Conservation (phyloP, 2,888 invertebrate species). For the Atherix ibis region DNA sequence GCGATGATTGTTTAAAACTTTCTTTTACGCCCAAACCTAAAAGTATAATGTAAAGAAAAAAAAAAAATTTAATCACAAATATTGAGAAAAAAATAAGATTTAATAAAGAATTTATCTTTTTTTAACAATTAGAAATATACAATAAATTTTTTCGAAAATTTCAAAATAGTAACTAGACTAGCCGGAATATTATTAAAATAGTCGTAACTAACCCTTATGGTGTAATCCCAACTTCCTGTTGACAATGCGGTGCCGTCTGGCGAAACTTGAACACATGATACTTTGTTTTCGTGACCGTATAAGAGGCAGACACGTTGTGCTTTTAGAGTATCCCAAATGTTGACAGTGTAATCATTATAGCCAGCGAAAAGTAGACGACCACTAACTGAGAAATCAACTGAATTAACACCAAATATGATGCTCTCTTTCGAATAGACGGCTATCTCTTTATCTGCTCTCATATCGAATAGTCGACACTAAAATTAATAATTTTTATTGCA, state of each 20-base stretch:
- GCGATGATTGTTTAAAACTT: too few relatives aligned
- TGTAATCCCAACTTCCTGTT: slow-evolving; percentile 95
- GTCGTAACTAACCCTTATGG: slow-evolving; percentile 52
- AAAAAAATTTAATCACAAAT: neutral
- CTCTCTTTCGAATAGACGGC: slow-evolving; percentile 92
- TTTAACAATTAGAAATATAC: too few relatives aligned
- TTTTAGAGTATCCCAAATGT: slow-evolving; percentile 97
- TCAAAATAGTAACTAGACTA: neutral
- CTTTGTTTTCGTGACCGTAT: slow-evolving; percentile 93
- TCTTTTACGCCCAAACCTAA: neutral
- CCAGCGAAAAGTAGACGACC: slow-evolving; percentile 93
- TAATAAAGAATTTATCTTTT: too few relatives aligned
- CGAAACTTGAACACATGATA: slow-evolving; percentile 79
- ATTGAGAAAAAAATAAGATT: too few relatives aligned
- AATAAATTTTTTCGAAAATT: too few relatives aligned
- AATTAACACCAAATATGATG: slow-evolving; percentile 94
- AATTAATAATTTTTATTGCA: slow-evolving; percentile 14
- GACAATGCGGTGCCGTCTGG: slow-evolving; percentile 96
- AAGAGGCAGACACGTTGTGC: slow-evolving; percentile 76
- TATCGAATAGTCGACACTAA: slow-evolving; percentile 87
- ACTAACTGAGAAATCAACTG: slow-evolving; percentile 94
- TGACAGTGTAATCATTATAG: slow-evolving; percentile 96
- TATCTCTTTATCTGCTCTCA: slow-evolving; percentile 94
- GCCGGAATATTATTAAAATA: neutral
- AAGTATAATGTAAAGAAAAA: slow-evolving; percentile 2